Base-by-base conservation (phyloP, 1,140 invertebrate genomes). In the Bombus pyrosoma region DNA sequence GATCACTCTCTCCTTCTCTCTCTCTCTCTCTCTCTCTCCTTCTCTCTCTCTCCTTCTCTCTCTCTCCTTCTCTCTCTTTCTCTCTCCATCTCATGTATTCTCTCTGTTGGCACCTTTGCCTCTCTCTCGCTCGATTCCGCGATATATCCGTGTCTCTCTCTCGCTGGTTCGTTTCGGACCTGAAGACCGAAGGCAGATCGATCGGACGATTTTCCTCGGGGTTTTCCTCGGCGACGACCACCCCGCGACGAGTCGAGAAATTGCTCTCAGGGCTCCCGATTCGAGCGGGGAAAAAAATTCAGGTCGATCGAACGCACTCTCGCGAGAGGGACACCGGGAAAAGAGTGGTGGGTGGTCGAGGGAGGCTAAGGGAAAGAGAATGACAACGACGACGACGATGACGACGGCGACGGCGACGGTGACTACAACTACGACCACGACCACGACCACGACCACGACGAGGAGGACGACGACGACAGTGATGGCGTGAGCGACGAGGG, bases 131-230 rank as follows among this genome's bases (percentile, higher is more conserved):
- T 79, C 86, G 72, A 37, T 62, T 75, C 68, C 83, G 66, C 53
- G 47, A 28, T 57, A 25, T 75, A 28, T n/a, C 47, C 43, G 83
- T 72, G 62, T 85, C 73, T 91, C 88, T 73, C 68, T 64, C 72
- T 15, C 72, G 32, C 80, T 86, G 90, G 87, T 92, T 92, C 87
- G 91, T 94, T 93, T 94, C 93, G 94, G 92, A 93, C 93, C 92
- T 93, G 93, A 93, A 93, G 93, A 94, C 93, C 93, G 93, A 95
- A 94, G 93, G 92, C 92, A 95, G 94, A 95, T 95, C 94, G 94
- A 95, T 95, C 94, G 94, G 92, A 91, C 92, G 93, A 95, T 95
- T 95, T 95, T 95, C 94, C 95, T 94, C 94, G 92, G 92, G 93
- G 91, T 94, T 95, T 95, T 94, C 94, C 93, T 92, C 90, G 74